Base-by-base conservation (phyloP, 2,888 invertebrate species). In the Dryomyza anilis region DNA sequence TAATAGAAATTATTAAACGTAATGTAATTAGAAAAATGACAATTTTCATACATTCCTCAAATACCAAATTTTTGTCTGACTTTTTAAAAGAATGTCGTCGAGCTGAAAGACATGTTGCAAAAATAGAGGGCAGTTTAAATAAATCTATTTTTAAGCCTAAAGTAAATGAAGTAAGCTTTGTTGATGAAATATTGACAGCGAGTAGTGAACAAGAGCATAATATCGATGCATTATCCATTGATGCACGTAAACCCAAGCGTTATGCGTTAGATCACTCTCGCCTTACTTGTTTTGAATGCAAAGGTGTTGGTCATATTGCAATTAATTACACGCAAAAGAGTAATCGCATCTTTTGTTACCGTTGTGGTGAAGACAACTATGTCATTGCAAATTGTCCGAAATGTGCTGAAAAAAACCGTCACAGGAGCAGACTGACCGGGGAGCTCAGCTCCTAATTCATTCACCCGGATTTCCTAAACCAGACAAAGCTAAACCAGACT, bases 321-420 rank as follows among this genome's bases (percentile, higher is more conserved):
- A 56, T 56, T 4, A 33, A 56, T n/a, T 56, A 36, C 16, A 56
- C 56, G 1, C 36, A 56, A 36, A 56, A 36, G 56, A 33, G 36
- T 14, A 56, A 56, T n/a, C 33, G 56, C 4, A 56, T 19, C 19
- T 56, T 56, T 36, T 56, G 56, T 5, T 56, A 56, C n/a, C 4
- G 56, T 3, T 56, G 33, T 21, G 36, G 56, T 19, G 29, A 25
- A 12, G 56, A 56, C 25, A 56, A 36, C 21, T 56, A 36, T 16
- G 56, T 56, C 4, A 23, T 56, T 10, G 16, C 56, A 25, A 56
- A 53, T 29, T 53, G 27, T 53, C 53, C 56, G 16, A 56, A 56
- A n/a, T 36, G 36, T 33, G 39, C 33, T 4, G 36, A 29, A 10
- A n/a, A 23, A 53, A 53, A 53, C 29, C 6, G n/a, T 30, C 46